Percentiles rank a stretch among this genome's conserved stretches.
phyloP scores from a whole-genome alignment of 1,140 invertebrate species.

The Drosophila athabasca region DNA sequence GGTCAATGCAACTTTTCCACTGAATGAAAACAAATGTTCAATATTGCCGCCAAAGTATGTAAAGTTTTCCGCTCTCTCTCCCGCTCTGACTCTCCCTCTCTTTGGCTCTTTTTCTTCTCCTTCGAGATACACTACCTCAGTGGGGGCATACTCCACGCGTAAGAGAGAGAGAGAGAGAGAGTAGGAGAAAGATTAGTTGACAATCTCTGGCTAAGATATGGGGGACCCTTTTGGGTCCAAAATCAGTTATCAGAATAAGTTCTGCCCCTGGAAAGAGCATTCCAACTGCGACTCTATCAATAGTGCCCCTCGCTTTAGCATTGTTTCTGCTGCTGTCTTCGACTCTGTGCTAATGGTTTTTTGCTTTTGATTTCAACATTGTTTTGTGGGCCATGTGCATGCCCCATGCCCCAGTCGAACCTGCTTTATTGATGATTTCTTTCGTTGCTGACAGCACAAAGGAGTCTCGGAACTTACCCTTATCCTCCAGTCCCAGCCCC shows the following conservation, averaged over 20 bases:
- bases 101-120: not conserved
- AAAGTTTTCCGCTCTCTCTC: conserved; percentile 41
- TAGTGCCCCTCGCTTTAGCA: not conserved
- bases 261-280: conserved; percentile 10
- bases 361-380: conserved; percentile 74
- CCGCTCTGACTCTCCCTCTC: not conserved
- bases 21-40: conserved; percentile 82
- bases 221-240: no score
- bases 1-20: conserved; percentile 69
- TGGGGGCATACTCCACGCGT: no score
- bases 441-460: conserved; percentile 75
- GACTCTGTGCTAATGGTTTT: conserved; percentile 75
- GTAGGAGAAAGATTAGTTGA: no score
- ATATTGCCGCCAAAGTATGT: conserved; percentile 79
- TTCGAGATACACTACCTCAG: not conserved
- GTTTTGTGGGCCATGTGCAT: conserved; percentile 58
- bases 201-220: no score
- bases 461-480: conserved; percentile 57
- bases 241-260: no score
- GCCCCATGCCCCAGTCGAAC: conserved; percentile 11
- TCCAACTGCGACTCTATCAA: conserved; percentile 6
- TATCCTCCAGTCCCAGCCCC: conserved; percentile 12
- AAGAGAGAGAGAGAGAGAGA: no score
- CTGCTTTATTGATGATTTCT: conserved; percentile 78
- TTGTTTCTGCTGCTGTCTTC: conserved; percentile 58